A percentile compares a stretch with the other conserved stretches of the same genome.
phyloP scores from a whole-genome alignment of 2,797 vertebrate genomes.

The Eidolon dupreanum region DNA sequence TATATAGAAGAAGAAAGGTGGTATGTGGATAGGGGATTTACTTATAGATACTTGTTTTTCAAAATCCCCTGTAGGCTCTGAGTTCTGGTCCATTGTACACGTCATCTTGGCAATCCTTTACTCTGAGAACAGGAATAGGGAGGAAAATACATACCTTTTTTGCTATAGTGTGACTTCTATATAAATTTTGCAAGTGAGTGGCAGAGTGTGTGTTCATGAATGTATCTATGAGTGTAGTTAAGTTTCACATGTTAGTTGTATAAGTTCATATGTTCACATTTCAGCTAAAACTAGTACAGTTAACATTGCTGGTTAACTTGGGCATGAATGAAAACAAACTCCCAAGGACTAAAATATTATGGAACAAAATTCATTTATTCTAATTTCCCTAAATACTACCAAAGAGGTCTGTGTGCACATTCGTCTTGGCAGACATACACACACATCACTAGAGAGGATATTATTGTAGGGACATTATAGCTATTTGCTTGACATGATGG shows the following conservation, averaged over 20 bases:
- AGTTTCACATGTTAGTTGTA: neutral
- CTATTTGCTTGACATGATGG: neutral
- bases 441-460: neutral
- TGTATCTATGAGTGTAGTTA: neutral
- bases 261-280: neutral
- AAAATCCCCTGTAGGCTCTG: neutral
- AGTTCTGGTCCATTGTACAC: neutral
- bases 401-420: neutral
- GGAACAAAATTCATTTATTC: neutral
- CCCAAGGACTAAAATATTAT: neutral
- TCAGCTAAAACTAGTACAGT: neutral
- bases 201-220: neutral
- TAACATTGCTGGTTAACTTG: neutral
- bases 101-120: neutral
- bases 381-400: neutral
- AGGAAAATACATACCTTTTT: neutral
- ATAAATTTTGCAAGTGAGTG: neutral
- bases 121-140: neutral
- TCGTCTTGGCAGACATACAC: neutral
- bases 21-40: neutral
- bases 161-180: neutral
- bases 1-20: neutral
- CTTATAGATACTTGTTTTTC: neutral
- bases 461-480: neutral
- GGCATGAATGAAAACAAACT: slow-evolving; percentile 5